Evolutionary conservation across 2,113 vertebrate species (phyloP), one percentile per base, ranked within the genome.

Genomic region (Psephotus haematonotus): DNA sequence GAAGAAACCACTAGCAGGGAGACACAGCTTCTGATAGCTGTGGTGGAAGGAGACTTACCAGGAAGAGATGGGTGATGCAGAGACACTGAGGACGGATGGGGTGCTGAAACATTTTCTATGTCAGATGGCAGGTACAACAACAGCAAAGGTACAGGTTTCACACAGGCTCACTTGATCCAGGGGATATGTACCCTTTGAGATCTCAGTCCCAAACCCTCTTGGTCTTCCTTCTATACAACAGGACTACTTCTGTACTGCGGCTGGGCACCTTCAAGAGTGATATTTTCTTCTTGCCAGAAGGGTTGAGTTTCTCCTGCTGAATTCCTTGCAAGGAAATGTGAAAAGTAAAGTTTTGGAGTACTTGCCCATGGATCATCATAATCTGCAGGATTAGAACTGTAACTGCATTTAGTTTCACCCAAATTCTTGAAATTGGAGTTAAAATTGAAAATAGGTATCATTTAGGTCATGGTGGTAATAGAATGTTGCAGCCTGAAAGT

Each of bases 391-490:
- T 88, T 60, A 82, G 55, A 92, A 28, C n/a, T 74, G 46, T 67
- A 88, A 33, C 41, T 71, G 64, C 39, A 20, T 78, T 92, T 60
- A 60, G 20, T 90, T 88, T 90, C 24, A 55, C 17, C 3, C 4
- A 50, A 17, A 43, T 59, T 88, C 71, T 80, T 81, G 75, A 80
- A 90, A 70, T 11, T 86, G 50, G 27, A 69, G 15, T 86, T 85
- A 35, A 80, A 82, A 41, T 63, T 63, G 60, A 83, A 96, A 90
- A 31, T 77, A 29, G 1, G 0, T 22, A 52, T 71, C 25, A 6
- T 43, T 41, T 75, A 68, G 39, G 83, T 94, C 62, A 55, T 1
- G 2, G 10, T 44, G 9, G 63, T 77, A 81, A 29, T 46, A 64
- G 39, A 76, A 41, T 46, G 5, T 57, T 80, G 37, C 43, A 82